These are phyloP conservation scores for Plodia interpunctella DNA, from an alignment of 1,140 invertebrate genomes.

Conservation along the genomic window DNA sequence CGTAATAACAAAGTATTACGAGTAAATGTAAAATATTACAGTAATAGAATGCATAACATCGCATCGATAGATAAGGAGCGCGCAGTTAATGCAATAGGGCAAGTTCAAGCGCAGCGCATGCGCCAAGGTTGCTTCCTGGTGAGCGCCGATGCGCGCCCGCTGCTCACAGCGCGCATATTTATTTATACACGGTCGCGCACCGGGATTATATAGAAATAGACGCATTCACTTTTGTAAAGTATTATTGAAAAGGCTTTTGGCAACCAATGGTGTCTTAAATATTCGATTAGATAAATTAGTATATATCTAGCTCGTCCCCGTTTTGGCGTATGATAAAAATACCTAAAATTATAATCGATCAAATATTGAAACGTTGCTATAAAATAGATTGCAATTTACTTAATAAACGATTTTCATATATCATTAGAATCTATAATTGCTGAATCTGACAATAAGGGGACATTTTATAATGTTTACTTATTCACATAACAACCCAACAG, in stretches of 20 bases:
- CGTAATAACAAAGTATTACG: no score
- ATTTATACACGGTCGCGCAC: slow-evolving; percentile 10
- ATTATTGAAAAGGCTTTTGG: neutral
- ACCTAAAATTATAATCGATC: no score
- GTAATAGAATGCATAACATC: slow-evolving; percentile 10
- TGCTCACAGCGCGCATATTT: slow-evolving; percentile 15
- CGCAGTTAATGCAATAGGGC: slow-evolving; percentile 50
- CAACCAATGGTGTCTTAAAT: neutral
- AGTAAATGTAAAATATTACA: neutral
- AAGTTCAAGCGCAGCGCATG: slow-evolving; percentile 71
- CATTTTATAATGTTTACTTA: no score
- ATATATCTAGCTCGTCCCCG: no score
- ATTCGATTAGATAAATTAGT: no score
- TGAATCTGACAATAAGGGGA: no score
- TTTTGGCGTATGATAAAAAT: no score
- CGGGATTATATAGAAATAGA: slow-evolving; percentile 13
- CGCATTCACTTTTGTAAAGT: slow-evolving; percentile 1
- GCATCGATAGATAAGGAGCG: slow-evolving; percentile 14
- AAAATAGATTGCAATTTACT: no score
- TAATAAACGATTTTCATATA: no score
- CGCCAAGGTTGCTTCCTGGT: slow-evolving; percentile 70
- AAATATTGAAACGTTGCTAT: no score
- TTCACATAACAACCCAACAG: no score
- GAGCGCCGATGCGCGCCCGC: slow-evolving; percentile 34
- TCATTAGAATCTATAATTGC: no score